Evolutionary conservation across 2,797 vertebrate genomes (phyloP), one percentile per base, ranked within the genome.

Genomic region (Malurus splendens): DNA sequence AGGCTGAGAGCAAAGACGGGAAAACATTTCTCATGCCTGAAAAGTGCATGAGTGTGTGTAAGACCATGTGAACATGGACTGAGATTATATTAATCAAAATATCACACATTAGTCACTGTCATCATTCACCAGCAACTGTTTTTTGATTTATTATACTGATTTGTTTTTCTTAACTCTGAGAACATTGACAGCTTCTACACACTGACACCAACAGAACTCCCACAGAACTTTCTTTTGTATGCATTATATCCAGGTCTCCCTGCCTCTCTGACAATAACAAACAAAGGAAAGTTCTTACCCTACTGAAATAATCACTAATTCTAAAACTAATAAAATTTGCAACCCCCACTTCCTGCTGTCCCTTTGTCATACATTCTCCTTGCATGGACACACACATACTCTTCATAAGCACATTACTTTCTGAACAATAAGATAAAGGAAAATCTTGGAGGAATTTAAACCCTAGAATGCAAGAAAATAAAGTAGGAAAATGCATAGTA

Each of bases 81-180:
- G 56, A 82, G n/a, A 79, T 86, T 76, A 89, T 84, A 82, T 87
- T 94, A 75, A 96, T 95, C 89, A 94, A 89, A 93, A 93, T 66
- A 61, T 15, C 41, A 67, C 33, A 42, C 82, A 84, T 89, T 70
- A 72, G 84, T 87, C 85, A 93, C 50, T 87, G 67, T 32, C 86
- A 79, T 39, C 78, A 32, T 57, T 82, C 79, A 89, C 45, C 76
- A 95, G 67, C 30, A 20, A 52, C 38, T 50, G 65, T 10, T 76
- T 87, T 85, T 78, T 94, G 81, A 90, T 94, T 90, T 90, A 71
- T 93, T 92, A 62, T 14, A 93, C 54, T 86, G 90, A 65, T 82
- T 64, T 89, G 20, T 2, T 85, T 84, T 86, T 90, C 91, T 89
- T 74, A 67, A 88, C 71, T 85, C 68, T 42, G 71, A 74, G 52